A percentile compares a stretch with the other conserved stretches of the same genome.
phyloP scores from a whole-genome alignment of 1,140 invertebrate genomes.

The Lepidurus couesii region DNA sequence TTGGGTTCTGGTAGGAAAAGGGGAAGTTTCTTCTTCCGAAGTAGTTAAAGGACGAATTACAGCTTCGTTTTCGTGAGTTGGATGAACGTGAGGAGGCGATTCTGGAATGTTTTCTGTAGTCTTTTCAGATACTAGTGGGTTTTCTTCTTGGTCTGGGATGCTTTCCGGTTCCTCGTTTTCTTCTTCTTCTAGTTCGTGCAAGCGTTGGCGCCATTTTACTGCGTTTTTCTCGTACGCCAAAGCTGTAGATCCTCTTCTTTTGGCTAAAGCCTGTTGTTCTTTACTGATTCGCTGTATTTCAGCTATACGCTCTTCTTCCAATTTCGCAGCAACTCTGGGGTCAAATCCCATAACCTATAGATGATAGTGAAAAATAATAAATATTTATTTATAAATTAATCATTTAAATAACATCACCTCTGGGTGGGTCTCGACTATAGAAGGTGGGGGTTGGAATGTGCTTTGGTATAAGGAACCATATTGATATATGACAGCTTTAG shows the following conservation, averaged over 20 bases:
- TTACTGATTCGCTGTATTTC: background rate
- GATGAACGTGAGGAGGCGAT: background rate
- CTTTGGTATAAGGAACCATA: conserved; percentile 14
- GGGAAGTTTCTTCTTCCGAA: background rate
- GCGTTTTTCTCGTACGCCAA: conserved; percentile 5
- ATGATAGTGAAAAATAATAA: background rate
- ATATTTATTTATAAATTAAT: background rate
- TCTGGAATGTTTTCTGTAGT: background rate
- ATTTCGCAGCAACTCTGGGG: background rate
- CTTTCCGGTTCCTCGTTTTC: background rate
- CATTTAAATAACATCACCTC: background rate
- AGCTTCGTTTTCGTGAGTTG: background rate
- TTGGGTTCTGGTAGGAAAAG: background rate
- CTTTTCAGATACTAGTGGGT: background rate
- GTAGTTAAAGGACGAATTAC: background rate
- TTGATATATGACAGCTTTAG: conserved; percentile 14
- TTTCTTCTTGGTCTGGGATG: background rate
- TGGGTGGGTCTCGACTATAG: background rate
- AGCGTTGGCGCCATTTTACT: background rate
- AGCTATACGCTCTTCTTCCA: background rate
- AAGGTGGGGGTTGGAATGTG: background rate
- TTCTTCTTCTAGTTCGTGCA: background rate
- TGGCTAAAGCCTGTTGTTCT: background rate
- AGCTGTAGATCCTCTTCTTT: background rate
- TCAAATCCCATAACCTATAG: background rate